phyloP scores from a whole-genome alignment of 2,888 invertebrate species.

The Torymus aiolomorphi region DNA sequence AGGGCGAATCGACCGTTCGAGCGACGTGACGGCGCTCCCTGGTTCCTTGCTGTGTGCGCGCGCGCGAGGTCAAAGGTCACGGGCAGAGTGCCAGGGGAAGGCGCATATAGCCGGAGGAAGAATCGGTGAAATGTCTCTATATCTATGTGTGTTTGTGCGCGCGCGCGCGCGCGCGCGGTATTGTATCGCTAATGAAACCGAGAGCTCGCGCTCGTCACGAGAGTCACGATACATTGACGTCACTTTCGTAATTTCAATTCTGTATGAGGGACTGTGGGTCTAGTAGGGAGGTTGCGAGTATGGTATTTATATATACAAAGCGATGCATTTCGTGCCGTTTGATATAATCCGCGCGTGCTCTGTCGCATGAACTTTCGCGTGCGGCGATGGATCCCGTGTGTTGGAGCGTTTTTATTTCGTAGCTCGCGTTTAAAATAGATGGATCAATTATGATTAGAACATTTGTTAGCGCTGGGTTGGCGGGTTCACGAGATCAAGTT shows the following conservation, averaged over 20 bases:
- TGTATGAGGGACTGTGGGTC: not conserved
- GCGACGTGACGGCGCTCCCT: slow-evolving; percentile 59
- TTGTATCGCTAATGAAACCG: slow-evolving; percentile 73
- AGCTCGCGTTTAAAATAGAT: not conserved
- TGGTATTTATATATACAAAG: not conserved
- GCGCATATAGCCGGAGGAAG: slow-evolving; percentile 40
- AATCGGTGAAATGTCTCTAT: slow-evolving; percentile 42
- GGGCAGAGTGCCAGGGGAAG: slow-evolving; percentile 70
- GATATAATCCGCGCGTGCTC: slow-evolving; percentile 13
- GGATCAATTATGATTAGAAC: slow-evolving; percentile 14
- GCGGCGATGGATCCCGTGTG: not conserved
- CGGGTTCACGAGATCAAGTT: not conserved
- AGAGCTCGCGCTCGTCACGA: slow-evolving; percentile 69
- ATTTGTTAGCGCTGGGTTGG: not conserved
- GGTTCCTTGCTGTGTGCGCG: slow-evolving; percentile 60
- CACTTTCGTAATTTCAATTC: slow-evolving; percentile 68
- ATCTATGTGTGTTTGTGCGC: not conserved
- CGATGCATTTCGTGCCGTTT: slow-evolving; percentile 35
- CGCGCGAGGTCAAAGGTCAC: slow-evolving; percentile 70
- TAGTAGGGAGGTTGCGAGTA: not conserved
- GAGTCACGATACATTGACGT: slow-evolving; percentile 70
- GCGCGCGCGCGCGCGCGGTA: slow-evolving; percentile 66
- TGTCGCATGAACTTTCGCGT: slow-evolving; percentile 38
- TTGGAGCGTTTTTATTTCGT: not conserved
- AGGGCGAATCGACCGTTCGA: slow-evolving; percentile 19